Base-by-base conservation (phyloP, 2,888 invertebrate species). In the Heliconius charithonia region DNA sequence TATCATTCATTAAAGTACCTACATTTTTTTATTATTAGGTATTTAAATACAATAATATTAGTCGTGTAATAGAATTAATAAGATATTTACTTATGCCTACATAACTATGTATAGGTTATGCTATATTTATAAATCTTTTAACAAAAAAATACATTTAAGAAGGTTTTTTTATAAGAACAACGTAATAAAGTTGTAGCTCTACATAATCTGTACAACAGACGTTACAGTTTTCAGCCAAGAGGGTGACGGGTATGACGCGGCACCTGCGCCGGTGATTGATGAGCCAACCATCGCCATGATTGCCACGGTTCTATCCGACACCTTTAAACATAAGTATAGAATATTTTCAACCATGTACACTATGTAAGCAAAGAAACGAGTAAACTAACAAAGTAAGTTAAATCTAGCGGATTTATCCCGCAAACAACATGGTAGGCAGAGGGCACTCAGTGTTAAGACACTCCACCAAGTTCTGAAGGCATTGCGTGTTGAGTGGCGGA, bases 191-290 rank as follows among this genome's bases (percentile, higher is more conserved):
- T 56, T 16, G 56, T 51, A 72, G 56, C 56, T 16, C 22, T 25
- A 41, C 73, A 69, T 65, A 73, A 66, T 78, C 78, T 69, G 56
- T 76, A 78, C 65, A 77, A 63, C 62, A 76, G 67, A 66, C 72
- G 66, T 72, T 73, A 69, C 67, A 79, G 72, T 77, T 81, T 77
- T 75, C 75, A 81, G 75, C 41, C 65, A 76, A 73, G 80, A 66
- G 82, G 77, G 69, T 78, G 41, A 80, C 82, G 82, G 71, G 37
- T 63, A 63, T 63, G 62, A 83, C 83, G 81, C 82, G 87, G 89
- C 94, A 94, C 94, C 94, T 94, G 94, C 86, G 91, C 87, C 92
- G 86, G 87, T 94, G 94, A 94, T 94, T 94, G 94, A 94, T 94
- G 94, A 94, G 89, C 85, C 87, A 87, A 84, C 92, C 89, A 90